phyloP scores from a whole-genome alignment of 2,797 vertebrate species.

The Eulemur albifrons region DNA sequence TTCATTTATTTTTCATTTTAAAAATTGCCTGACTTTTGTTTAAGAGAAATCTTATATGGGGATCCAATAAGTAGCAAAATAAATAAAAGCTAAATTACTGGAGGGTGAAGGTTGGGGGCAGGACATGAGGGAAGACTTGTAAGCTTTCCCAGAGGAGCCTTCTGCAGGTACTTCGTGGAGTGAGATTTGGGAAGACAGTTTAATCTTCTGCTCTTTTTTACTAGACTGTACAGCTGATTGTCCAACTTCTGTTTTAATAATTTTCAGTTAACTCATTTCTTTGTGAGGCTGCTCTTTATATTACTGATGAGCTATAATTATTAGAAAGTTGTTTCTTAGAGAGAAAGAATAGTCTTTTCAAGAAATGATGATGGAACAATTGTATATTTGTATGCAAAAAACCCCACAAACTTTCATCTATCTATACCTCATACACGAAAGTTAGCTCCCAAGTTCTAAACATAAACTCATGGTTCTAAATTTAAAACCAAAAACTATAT shows the following conservation, averaged over 20 bases:
- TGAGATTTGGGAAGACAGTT: no score
- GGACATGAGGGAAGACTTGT: not conserved
- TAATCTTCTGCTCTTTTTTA: not conserved
- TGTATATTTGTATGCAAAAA: not conserved
- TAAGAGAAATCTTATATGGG: not conserved
- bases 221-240: not conserved
- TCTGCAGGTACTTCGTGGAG: not conserved
- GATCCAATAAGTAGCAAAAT: not conserved
- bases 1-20: not conserved
- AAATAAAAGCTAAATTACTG: not conserved
- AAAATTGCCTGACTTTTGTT: not conserved
- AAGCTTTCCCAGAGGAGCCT: not conserved
- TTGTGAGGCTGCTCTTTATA: not conserved
- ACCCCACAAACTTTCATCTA: not conserved
- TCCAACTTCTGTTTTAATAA: not conserved
- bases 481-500: not conserved
- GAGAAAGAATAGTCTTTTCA: not conserved
- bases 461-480: not conserved
- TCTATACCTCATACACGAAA: not conserved
- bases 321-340: slow-evolving; percentile 17
- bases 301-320: not conserved
- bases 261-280: not conserved
- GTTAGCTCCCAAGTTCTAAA: not conserved
- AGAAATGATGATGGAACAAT: not conserved
- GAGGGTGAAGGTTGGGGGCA: not conserved